Percentiles rank a stretch among this genome's conserved stretches.
These are phyloP conservation scores for Zaprionus taronus DNA, from an alignment of 1,140 invertebrate species.

Conservation along the genomic window DNA sequence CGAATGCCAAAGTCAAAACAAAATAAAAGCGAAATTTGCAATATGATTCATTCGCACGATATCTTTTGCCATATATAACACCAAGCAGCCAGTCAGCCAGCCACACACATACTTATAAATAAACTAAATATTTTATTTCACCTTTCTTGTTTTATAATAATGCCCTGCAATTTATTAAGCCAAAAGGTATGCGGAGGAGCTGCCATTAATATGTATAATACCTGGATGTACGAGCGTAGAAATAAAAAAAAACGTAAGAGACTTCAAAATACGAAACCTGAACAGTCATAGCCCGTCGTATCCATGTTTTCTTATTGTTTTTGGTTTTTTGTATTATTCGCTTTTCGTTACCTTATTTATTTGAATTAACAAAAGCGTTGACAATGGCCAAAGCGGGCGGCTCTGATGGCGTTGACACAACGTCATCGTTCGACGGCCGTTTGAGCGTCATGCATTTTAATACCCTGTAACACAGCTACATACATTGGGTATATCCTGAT, in stretches of 20 bases:
- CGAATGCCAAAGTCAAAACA: constrained; percentile 72
- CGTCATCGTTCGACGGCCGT: constrained; percentile 52
- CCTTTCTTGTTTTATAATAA: constrained; percentile 43
- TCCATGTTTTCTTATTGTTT: constrained; percentile 35
- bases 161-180: constrained; percentile 62
- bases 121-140: constrained; percentile 51
- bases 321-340: constrained; percentile 47
- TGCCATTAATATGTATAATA: constrained; percentile 52
- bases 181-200: constrained; percentile 52
- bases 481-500: not conserved
- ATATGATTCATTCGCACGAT: constrained; percentile 69
- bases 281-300: constrained; percentile 34
- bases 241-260: constrained; percentile 8
- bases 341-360: constrained; percentile 61
- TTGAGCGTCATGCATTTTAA: constrained; percentile 26
- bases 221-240: constrained; percentile 7
- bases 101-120: constrained; percentile 41
- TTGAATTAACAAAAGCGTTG: constrained; percentile 54
- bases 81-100: not conserved
- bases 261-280: constrained; percentile 27
- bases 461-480: not conserved
- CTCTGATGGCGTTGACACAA: constrained; percentile 58
- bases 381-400: constrained; percentile 47
- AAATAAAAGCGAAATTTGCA: constrained; percentile 65
- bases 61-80: constrained; percentile 36